Percentiles rank a stretch among this genome's conserved stretches.
Evolutionary conservation across 1,140 invertebrate species (phyloP).

Genomic region (Diachasma alloeum): DNA sequence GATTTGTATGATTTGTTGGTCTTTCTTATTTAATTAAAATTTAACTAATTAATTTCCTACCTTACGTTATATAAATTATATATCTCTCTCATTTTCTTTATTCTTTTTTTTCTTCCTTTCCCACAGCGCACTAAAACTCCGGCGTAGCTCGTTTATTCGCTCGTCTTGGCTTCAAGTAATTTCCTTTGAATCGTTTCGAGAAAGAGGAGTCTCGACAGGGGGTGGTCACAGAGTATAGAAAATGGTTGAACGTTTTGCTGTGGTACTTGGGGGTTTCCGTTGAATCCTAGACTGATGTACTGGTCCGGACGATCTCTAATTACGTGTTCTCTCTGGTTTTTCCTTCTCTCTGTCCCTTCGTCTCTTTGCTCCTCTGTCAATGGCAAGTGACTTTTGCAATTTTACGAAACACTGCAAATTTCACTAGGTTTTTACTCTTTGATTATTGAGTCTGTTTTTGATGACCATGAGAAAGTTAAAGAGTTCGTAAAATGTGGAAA

Average conservation of each 20-base stretch:
- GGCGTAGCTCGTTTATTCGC: not conserved
- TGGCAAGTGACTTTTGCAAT: not conserved
- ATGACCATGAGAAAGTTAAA: not conserved
- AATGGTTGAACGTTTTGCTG: not conserved
- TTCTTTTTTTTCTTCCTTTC: not conserved
- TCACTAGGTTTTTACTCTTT: not conserved
- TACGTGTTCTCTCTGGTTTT: conserved; percentile 17
- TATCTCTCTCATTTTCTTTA: not conserved
- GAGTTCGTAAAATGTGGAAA: not conserved
- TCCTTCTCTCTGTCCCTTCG: not conserved
- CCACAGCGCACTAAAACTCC: not conserved
- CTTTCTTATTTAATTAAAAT: too few species aligned
- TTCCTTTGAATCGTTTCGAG: conserved; percentile 2
- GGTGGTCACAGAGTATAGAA: not conserved
- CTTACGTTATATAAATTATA: not conserved
- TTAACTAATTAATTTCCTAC: not conserved
- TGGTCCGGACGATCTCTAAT: conserved; percentile 28
- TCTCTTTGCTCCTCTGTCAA: not conserved
- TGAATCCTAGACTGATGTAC: not conserved
- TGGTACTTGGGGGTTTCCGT: not conserved
- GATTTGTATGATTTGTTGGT: too few species aligned
- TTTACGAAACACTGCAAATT: not conserved
- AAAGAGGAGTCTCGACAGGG: not conserved
- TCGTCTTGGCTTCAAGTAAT: conserved; percentile 8
- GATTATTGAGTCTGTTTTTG: not conserved